Conservation (phyloP, 2,797 vertebrate species). For the Pangasius macronema region DNA sequence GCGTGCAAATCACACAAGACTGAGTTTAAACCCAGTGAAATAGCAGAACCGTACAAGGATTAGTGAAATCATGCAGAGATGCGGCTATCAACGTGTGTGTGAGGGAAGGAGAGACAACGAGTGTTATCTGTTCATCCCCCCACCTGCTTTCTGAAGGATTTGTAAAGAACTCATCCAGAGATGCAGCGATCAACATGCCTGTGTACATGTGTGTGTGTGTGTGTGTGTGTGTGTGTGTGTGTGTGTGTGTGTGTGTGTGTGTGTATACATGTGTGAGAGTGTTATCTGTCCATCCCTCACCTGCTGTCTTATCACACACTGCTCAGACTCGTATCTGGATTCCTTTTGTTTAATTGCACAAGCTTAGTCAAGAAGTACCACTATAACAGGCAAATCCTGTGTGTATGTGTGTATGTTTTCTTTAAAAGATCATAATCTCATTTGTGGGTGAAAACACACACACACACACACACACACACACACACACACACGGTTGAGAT, state of each 20-base stretch:
- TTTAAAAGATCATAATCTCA: constrained; percentile 38
- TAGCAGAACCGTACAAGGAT: neutral
- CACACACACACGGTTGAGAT: neutral
- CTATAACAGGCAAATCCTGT: constrained; percentile 50
- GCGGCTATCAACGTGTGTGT: constrained; percentile 16
- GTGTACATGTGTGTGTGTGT: neutral
- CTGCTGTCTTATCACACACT: constrained; percentile 67
- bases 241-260: constrained; percentile 47
- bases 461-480: neutral
- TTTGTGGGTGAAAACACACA: constrained; percentile 31
- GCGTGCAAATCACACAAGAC: constrained; percentile 24
- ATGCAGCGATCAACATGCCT: constrained; percentile 11
- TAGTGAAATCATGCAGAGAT: constrained; percentile 17
- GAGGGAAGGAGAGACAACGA: neutral
- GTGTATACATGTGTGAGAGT: constrained; percentile 24
- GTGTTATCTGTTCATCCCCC: constrained; percentile 64
- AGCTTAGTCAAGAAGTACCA: constrained; percentile 48
- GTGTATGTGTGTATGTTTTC: constrained; percentile 49
- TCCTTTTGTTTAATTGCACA: constrained; percentile 59
- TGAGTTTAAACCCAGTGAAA: constrained; percentile 10
- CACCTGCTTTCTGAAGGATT: constrained; percentile 29
- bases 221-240: constrained; percentile 15
- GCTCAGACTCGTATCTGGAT: constrained; percentile 58
- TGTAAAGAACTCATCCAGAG: constrained; percentile 26
- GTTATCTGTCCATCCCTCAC: constrained; percentile 68